Conservation (phyloP, 2,113 vertebrate species). For the Melanerpes aurifrons region DNA sequence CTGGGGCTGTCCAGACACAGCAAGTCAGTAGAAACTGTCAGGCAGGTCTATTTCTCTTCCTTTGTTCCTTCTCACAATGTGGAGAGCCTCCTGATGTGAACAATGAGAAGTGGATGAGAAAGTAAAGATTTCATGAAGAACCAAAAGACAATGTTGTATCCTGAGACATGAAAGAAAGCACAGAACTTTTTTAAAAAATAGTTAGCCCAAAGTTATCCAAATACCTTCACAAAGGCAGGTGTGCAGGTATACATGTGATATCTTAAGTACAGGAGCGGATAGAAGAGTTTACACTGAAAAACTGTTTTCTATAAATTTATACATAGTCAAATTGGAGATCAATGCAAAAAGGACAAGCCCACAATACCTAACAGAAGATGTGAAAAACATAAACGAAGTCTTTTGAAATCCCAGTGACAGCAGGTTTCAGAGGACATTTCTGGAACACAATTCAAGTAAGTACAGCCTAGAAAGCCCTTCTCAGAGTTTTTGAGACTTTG, state of each 20-base stretch:
- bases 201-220: neutral
- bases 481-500: neutral
- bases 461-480: neutral
- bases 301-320: neutral
- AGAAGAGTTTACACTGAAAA: neutral
- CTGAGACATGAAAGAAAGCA: neutral
- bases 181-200: neutral
- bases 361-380: neutral
- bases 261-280: neutral
- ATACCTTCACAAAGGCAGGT: neutral
- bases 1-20: neutral
- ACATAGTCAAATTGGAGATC: neutral
- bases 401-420: neutral
- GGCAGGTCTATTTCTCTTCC: neutral
- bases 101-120: neutral
- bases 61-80: neutral
- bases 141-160: neutral
- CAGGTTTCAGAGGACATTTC: neutral
- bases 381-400: neutral
- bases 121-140: neutral
- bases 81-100: neutral
- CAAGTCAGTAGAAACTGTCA: neutral
- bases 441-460: neutral
- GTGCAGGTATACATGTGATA: accelerated
- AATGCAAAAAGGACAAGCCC: neutral